Evolutionary conservation across 2,888 invertebrate species (phyloP).

Genomic region (Monoplex corrugatus): DNA sequence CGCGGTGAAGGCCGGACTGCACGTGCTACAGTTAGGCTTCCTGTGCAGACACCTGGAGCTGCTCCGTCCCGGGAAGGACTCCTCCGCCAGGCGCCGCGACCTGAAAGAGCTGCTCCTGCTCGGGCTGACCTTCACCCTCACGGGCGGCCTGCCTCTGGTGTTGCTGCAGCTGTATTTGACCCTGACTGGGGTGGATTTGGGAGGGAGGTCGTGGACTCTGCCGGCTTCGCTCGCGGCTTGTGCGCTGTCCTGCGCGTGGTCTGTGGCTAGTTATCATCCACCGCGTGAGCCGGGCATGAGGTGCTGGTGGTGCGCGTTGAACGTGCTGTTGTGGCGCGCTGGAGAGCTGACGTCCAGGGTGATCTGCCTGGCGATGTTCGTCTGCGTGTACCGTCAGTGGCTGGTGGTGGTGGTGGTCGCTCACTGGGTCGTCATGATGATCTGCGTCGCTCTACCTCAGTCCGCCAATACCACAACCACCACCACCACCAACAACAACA

Average conservation of each 20-base stretch:
- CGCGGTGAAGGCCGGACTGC: constrained; percentile 85
- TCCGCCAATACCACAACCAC: constrained; percentile 39
- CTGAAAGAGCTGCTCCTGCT: constrained; percentile 88
- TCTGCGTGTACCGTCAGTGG: constrained; percentile 90
- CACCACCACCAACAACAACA: not conserved
- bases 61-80: constrained; percentile 87
- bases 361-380: constrained; percentile 91
- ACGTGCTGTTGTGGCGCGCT: constrained; percentile 90
- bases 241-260: constrained; percentile 94
- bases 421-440: constrained; percentile 94
- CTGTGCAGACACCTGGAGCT: constrained; percentile 89
- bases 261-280: constrained; percentile 84
- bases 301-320: constrained; percentile 87
- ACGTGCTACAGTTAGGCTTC: constrained; percentile 82
- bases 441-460: constrained; percentile 88
- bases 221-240: constrained; percentile 90
- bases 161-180: constrained; percentile 91
- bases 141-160: constrained; percentile 93
- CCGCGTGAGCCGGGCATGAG: constrained; percentile 84
- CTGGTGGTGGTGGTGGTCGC: constrained; percentile 90
- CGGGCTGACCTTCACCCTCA: constrained; percentile 92
- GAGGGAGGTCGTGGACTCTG: constrained; percentile 79
- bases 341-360: constrained; percentile 91
- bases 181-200: constrained; percentile 70
- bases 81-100: constrained; percentile 90